Conservation (phyloP, 2,888 invertebrate species). For the Sepiola atlantica region DNA sequence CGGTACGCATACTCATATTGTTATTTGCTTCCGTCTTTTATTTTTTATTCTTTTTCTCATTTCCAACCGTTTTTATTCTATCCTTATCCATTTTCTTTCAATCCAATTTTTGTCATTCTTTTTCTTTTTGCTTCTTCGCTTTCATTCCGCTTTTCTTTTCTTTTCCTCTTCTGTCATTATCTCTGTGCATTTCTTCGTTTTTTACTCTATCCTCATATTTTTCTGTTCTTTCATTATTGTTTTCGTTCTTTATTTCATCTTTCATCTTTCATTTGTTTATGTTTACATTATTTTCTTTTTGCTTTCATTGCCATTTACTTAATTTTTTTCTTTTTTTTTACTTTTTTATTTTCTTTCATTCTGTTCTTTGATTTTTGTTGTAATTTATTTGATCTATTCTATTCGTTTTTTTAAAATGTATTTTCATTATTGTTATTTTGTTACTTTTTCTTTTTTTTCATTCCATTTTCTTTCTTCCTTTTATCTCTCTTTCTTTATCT, state of each 20-base stretch:
- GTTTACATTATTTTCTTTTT: not conserved
- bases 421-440: not conserved
- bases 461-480: not conserved
- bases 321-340: not conserved
- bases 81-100: not conserved
- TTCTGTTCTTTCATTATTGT: not conserved
- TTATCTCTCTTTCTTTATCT: not conserved
- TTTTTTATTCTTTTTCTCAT: too few species aligned
- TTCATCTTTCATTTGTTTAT: not conserved
- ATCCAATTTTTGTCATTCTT: not conserved
- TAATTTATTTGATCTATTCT: too few species aligned
- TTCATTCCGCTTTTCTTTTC: not conserved
- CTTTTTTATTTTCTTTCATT: not conserved
- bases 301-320: accelerated
- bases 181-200: not conserved
- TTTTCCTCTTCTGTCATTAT: not conserved
- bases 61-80: too few species aligned
- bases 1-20: too few species aligned
- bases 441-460: not conserved
- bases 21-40: too few species aligned
- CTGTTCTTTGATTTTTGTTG: not conserved
- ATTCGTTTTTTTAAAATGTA: not conserved
- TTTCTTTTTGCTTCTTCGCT: not conserved
- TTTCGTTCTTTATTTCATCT: not conserved
- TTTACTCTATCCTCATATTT: not conserved